Conservation (phyloP, 2,113 vertebrate species). For the Grallaria varia region DNA sequence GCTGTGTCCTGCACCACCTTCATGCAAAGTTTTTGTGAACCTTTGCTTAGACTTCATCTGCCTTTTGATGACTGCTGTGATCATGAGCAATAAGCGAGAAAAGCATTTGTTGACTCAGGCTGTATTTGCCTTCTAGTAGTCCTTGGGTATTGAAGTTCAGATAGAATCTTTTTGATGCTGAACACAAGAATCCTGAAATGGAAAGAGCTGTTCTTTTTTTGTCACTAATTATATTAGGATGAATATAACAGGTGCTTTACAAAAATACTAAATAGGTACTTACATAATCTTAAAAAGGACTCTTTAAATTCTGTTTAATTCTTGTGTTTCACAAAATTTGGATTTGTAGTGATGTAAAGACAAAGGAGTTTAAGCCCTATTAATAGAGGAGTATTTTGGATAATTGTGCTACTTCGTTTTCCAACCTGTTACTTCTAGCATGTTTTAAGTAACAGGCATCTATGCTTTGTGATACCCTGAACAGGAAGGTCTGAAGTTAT, state of each 20-base stretch:
- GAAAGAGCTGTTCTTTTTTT: neutral
- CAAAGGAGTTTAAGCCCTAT: neutral
- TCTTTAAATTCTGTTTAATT: neutral
- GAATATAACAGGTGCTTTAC: neutral
- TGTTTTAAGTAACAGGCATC: neutral
- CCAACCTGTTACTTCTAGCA: neutral
- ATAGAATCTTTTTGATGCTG: neutral
- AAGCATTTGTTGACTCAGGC: neutral
- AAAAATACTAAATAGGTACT: neutral
- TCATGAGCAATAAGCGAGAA: neutral
- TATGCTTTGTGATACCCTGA: neutral
- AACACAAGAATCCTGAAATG: neutral
- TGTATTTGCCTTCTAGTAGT: neutral
- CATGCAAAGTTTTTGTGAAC: neutral
- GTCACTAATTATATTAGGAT: neutral
- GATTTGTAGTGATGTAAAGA: neutral
- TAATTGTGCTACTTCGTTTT: neutral
- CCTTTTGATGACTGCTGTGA: neutral
- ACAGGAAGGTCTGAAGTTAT: too few relatives aligned
- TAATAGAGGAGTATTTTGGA: neutral
- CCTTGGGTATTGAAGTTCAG: neutral
- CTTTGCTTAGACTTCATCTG: neutral
- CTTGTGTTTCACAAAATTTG: neutral
- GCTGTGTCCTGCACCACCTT: neutral
- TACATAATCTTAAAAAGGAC: neutral